phyloP scores from a whole-genome alignment of 2,113 vertebrate species.

The Pogonocichla stellata region DNA sequence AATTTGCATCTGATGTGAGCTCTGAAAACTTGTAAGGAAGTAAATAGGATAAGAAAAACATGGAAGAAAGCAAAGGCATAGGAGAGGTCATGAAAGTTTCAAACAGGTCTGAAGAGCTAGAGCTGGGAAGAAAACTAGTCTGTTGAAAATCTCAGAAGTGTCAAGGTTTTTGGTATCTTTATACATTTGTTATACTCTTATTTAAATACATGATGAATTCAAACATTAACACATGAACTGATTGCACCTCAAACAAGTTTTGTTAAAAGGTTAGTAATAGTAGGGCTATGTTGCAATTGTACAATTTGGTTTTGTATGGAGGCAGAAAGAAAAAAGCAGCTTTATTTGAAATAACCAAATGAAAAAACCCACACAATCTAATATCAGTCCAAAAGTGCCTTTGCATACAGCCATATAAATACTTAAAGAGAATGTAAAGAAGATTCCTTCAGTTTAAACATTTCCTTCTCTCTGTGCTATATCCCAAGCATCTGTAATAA shows the following conservation, averaged over 20 bases:
- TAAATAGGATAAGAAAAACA: slow-evolving; percentile 6
- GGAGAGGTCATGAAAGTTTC: background rate
- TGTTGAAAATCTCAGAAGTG: background rate
- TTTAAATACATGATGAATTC: background rate
- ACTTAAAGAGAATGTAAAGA: background rate
- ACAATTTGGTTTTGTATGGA: background rate
- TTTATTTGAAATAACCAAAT: background rate
- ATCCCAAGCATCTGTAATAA: background rate
- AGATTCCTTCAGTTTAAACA: background rate
- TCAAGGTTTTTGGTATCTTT: background rate
- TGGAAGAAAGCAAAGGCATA: background rate
- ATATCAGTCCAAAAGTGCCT: background rate
- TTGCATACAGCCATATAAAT: background rate
- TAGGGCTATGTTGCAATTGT: background rate
- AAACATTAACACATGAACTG: background rate
- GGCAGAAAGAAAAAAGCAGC: background rate
- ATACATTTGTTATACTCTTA: background rate
- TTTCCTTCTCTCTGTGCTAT: background rate
- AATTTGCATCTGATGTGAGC: background rate
- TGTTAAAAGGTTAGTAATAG: background rate
- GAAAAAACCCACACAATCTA: background rate
- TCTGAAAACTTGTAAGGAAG: slow-evolving; percentile 8
- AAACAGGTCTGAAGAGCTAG: background rate
- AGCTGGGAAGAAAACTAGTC: background rate
- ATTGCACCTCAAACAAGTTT: background rate